Evolutionary conservation across 2,888 invertebrate species (phyloP), one percentile per base, ranked within the genome.

Genomic region (Hetaerina titia): DNA sequence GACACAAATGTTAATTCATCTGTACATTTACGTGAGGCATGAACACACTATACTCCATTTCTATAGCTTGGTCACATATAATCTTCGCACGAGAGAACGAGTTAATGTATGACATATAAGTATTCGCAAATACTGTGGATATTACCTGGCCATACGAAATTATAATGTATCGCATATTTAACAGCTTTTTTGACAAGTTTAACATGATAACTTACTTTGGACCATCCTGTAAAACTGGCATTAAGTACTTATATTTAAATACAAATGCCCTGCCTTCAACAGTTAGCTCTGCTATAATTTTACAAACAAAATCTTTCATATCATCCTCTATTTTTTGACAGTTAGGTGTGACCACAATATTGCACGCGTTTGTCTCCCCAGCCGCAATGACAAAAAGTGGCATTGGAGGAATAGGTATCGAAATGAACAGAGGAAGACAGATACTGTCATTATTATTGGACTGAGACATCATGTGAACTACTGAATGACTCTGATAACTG

Each of bases 141-240:
- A 45, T 45, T 45, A 45, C 45, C 45, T 45, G 45, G 4, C 4
- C 45, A 45, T 45, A 45, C 1, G 45, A 45, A 45, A 2, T 45
- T 45, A 45, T 45, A 45, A 45, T 45, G 1, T 45, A 45, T 45
- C 45, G 45, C 45, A 45, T 4, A 45, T 45, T 45, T 45, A 45
- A n/a, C n/a, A 45, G 45, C 2, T 4, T 45, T 45, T 45, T 45
- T 45, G 45, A 45, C 45, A 45, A 45, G 45, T 1, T 2, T 45
- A 1, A 45, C 45, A 45, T 4, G 45, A 2, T 9, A 57, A 64
- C 95, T 95, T 95, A 95, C 95, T 94, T 95, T 56, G 95, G 95
- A n/a, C 95, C 95, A 94, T 95, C 95, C 90, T 95, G 95, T 81
- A 95, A 94, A 57, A 95, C 89, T 94, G 95, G 95, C n/a, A 95